phyloP scores from a whole-genome alignment of 1,140 invertebrate species.

The Diachasmimorpha longicaudata region DNA sequence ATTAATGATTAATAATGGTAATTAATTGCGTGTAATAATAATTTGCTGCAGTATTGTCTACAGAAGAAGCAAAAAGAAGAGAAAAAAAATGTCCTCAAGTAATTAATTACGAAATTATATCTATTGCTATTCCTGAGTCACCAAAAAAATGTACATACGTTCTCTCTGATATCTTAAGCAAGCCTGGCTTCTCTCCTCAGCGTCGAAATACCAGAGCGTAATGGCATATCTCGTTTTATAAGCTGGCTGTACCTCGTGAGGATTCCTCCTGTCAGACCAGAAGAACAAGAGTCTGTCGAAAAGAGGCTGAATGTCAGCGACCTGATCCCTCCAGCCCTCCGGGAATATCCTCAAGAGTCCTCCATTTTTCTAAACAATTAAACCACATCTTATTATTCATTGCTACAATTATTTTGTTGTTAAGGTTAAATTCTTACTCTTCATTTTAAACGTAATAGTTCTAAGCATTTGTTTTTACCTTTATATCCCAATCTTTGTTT shows the following conservation, averaged over 20 bases:
- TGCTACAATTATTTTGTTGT: too few species aligned
- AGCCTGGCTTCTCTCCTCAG: conserved; percentile 81
- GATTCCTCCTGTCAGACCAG: conserved; percentile 96
- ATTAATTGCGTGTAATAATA: too few species aligned
- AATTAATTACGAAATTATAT: too few species aligned
- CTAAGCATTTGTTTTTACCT: conserved; percentile 55
- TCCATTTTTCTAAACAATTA: conserved; percentile 66
- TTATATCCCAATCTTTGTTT: conserved; percentile 89
- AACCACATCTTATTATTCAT: conserved; percentile 10
- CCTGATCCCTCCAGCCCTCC: conserved; percentile 77
- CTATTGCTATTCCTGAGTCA: too few species aligned
- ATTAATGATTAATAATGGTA: too few species aligned
- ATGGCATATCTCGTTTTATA: conserved; percentile 90
- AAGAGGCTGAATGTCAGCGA: conserved; percentile 90
- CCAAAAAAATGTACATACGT: conserved; percentile 50
- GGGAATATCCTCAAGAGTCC: conserved; percentile 88
- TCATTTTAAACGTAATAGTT: too few species aligned
- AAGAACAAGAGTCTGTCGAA: conserved; percentile 96
- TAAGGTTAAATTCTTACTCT: too few species aligned
- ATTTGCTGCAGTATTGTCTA: too few species aligned
- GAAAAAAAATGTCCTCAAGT: too few species aligned
- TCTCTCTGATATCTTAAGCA: conserved; percentile 69
- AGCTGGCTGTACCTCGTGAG: conserved; percentile 94
- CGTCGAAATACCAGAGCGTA: conserved; percentile 95
- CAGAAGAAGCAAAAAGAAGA: too few species aligned